Conservation (phyloP, 64 coral and sea anemone species). For the Stichodactyla helianthus region DNA sequence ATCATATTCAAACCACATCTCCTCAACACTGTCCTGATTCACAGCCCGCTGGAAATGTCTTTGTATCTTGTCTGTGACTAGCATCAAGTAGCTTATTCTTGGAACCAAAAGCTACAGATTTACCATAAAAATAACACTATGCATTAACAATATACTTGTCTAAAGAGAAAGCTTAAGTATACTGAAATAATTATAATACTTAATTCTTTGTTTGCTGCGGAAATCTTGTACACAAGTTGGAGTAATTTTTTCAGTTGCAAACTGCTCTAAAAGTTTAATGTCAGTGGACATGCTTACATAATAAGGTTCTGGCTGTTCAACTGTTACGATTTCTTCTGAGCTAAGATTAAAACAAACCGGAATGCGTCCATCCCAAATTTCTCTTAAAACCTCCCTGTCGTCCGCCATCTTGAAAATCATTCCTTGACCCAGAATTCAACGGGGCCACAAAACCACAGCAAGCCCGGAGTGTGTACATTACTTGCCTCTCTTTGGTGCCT, state of each 20-base stretch:
- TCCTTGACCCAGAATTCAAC: conserved; percentile 43
- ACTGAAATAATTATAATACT: neutral
- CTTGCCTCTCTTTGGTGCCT: neutral
- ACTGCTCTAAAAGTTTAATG: neutral
- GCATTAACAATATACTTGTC: too few relatives aligned
- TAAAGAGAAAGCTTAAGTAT: neutral
- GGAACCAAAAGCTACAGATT: conserved; percentile 81
- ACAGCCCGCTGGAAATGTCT: conserved; percentile 94
- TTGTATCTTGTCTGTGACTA: conserved; percentile 96
- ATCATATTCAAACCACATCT: conserved; percentile 99
- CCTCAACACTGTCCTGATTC: conserved; percentile 68
- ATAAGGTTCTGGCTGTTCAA: conserved; percentile 98
- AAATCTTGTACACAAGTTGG: neutral
- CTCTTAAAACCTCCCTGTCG: conserved; percentile 85
- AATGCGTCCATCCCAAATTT: conserved; percentile 95
- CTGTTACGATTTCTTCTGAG: conserved; percentile 82
- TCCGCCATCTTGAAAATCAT: conserved; percentile 89
- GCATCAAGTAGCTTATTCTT: conserved; percentile 88
- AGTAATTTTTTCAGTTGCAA: neutral
- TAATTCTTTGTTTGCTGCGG: neutral
- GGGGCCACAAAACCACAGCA: neutral
- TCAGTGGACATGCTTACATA: conserved; percentile 50
- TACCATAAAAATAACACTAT: too few relatives aligned
- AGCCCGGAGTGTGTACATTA: neutral
- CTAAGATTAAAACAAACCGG: conserved; percentile 97